A percentile compares a stretch with the other conserved stretches of the same genome.
phyloP scores from a whole-genome alignment of 2,888 invertebrate species.

The Stegana nigrithorax region DNA sequence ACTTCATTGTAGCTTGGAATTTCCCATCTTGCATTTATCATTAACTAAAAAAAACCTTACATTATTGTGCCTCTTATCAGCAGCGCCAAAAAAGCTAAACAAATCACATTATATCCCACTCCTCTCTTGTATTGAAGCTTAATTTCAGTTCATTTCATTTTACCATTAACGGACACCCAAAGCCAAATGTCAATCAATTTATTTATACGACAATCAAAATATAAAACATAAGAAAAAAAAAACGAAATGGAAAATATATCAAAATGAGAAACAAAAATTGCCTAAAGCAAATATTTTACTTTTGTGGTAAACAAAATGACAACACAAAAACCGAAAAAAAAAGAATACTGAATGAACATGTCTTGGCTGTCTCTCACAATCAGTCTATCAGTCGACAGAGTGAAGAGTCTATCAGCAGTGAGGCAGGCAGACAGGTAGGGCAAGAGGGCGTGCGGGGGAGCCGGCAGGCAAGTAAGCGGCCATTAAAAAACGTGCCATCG shows the following conservation, averaged over 20 bases:
- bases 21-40: too few relatives aligned
- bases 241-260: too few relatives aligned
- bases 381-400: neutral
- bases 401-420: neutral
- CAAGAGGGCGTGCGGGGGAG: too few relatives aligned
- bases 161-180: neutral
- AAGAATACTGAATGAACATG: constrained; percentile 2
- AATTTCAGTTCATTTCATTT: neutral
- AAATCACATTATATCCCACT: neutral
- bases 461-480: too few relatives aligned
- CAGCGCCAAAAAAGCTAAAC: too few relatives aligned
- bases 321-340: too few relatives aligned
- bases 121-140: neutral
- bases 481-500: constrained; percentile 2
- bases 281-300: neutral
- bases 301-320: too few relatives aligned
- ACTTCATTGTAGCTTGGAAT: too few relatives aligned
- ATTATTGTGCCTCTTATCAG: neutral
- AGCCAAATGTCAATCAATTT: constrained; percentile 5
- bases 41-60: too few relatives aligned
- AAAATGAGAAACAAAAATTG: neutral
- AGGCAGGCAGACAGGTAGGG: neutral
- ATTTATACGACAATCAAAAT: neutral
- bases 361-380: neutral
- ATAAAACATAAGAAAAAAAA: too few relatives aligned